Percentiles rank a stretch among this genome's conserved stretches.
Evolutionary conservation across 1,140 invertebrate genomes (phyloP).

Genomic region (Platyura marginata): DNA sequence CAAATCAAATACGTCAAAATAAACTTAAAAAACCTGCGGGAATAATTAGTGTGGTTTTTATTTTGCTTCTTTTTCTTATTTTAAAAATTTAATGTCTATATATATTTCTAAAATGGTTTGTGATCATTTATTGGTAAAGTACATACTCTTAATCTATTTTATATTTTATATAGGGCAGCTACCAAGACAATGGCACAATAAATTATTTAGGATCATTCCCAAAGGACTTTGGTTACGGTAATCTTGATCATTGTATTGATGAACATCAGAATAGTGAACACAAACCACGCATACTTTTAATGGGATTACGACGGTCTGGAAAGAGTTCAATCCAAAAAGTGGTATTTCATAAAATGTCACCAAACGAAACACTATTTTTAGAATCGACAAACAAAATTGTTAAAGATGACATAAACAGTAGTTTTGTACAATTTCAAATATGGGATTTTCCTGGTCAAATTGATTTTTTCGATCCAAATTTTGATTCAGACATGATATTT

Average conservation of each 20-base stretch:
- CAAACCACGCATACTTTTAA: conserved; percentile 84
- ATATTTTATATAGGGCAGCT: conserved; percentile 22
- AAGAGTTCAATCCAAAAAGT: conserved; percentile 99
- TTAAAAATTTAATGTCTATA: too few species aligned
- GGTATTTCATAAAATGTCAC: conserved; percentile 99
- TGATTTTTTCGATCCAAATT: conserved; percentile 90
- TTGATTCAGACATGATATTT: conserved; percentile 92
- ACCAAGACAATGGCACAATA: conserved; percentile 45
- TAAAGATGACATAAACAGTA: conserved; percentile 90
- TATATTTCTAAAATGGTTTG: too few species aligned
- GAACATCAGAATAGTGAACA: conserved; percentile 19
- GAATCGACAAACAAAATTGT: conserved; percentile 98
- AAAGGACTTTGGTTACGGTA: conserved; percentile 82
- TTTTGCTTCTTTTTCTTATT: too few species aligned
- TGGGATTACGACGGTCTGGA: conserved; percentile 92
- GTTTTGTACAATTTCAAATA: conserved; percentile 99
- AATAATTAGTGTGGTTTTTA: too few species aligned
- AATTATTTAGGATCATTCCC: conserved; percentile 59
- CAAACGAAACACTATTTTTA: conserved; percentile 97
- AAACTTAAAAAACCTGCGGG: too few species aligned
- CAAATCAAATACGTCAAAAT: too few species aligned
- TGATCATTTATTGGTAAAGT: too few species aligned
- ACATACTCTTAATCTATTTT: neutral
- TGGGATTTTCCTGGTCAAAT: conserved; percentile 99
- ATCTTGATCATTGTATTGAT: conserved; percentile 52